Conservation (phyloP, 2,797 vertebrate species). For the Gobio occitaniae region DNA sequence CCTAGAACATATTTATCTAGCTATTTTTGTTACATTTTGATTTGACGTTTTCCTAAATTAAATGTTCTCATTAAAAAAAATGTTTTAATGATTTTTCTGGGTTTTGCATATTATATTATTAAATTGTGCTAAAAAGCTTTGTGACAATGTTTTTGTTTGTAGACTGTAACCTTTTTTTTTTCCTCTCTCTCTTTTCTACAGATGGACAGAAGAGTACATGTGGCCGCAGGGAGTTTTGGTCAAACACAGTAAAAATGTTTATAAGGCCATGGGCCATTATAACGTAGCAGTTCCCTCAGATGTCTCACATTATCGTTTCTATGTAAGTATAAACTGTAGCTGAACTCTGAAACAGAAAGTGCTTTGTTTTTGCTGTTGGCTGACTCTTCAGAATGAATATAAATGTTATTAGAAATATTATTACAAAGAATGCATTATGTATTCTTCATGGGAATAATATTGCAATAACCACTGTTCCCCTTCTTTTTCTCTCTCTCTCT, state of each 20-base stretch:
- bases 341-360: not conserved
- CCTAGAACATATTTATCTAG: not conserved
- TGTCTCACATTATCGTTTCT: slow-evolving; percentile 97
- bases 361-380: not conserved
- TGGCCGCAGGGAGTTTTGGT: slow-evolving; percentile 98
- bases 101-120: not conserved
- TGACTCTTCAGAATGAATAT: not conserved
- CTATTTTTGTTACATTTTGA: not conserved
- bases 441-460: not conserved
- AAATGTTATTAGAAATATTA: not conserved
- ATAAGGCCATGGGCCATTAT: slow-evolving; percentile 98
- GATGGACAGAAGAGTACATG: slow-evolving; percentile 99
- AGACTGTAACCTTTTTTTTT: not conserved
- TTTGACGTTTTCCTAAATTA: not conserved
- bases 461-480: not conserved
- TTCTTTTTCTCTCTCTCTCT: slow-evolving; percentile 2
- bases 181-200: slow-evolving; percentile 61
- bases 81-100: not conserved
- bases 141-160: not conserved
- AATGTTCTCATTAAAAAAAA: not conserved
- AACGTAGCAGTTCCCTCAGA: slow-evolving; percentile 98
- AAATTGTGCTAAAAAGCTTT: not conserved
- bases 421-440: not conserved
- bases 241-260: slow-evolving; percentile 98
- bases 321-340: slow-evolving; percentile 81